Evolutionary conservation across 2,113 vertebrate genomes (phyloP), one percentile per base, ranked within the genome.

Genomic region (Erpornis zantholeuca): DNA sequence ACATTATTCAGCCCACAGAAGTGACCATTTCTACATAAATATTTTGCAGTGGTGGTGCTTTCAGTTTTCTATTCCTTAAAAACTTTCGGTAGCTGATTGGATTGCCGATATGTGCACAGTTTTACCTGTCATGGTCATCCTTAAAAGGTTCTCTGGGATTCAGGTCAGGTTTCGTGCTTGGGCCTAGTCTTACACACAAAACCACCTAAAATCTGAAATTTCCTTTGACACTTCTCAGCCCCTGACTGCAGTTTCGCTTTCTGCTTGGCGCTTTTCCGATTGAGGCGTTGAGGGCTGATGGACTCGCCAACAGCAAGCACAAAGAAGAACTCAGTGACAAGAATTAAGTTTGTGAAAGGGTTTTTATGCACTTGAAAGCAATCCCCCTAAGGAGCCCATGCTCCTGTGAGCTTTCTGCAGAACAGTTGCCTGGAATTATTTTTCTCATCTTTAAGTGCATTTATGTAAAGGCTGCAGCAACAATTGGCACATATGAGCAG

Each of bases 401-500:
- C 69, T 84, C 50, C 40, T 90, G 7, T 27, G 82, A 84, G 60
- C 77, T 88, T 86, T 94, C 60, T 91, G 42, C 52, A 88, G 59
- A 90, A 91, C 44, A 40, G 49, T 84, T 91, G 82, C 56, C 63
- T 92, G 40, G 59, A 93, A 92, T 91, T 82, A 87, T 94, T 96
- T 90, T 81, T 72, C 87, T 88, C 78, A 69, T 92, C 87, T 90
- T 90, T 94, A 90, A 83, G 40, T 69, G 65, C 64, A 71, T 96
- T 88, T 94, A 52, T 77, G 81, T 60, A 71, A 75, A 82, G 88
- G 87, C 35, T 72, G 53, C 45, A 90, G 79, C 82, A 96, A 94
- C 71, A 92, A 97, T 61, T 96, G 88, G 79, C 91, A 96, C 96
- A 97, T 96, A 94, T 96, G 97, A 97, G 36, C 65, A 97, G 80